Conservation (phyloP, 2,888 invertebrate species). For the Morpho helenor region DNA sequence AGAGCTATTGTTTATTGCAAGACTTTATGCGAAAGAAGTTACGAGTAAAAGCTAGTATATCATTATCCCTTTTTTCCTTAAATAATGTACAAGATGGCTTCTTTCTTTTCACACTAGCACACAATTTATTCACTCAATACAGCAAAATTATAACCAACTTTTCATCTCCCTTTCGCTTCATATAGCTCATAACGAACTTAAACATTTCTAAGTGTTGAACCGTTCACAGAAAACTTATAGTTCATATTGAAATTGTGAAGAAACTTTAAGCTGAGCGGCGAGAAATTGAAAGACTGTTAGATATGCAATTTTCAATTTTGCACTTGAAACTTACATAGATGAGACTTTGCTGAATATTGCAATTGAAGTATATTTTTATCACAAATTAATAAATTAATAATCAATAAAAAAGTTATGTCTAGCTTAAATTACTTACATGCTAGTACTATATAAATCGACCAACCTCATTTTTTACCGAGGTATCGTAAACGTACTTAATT, state of each 20-base stretch:
- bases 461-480: no score
- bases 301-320: slow-evolving; percentile 20
- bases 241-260: slow-evolving; percentile 23
- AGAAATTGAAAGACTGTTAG: slow-evolving; percentile 19
- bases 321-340: slow-evolving; percentile 8
- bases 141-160: background rate
- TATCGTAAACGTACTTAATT: no score
- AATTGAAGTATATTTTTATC: no score
- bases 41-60: no score
- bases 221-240: slow-evolving; percentile 18
- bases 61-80: slow-evolving; percentile 16
- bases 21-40: no score
- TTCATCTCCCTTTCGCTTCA: slow-evolving; percentile 7
- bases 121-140: background rate
- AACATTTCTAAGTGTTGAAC: slow-evolving; percentile 14
- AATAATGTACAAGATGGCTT: no score
- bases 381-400: no score
- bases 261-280: slow-evolving; percentile 9
- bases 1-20: no score
- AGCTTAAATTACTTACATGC: no score
- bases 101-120: no score
- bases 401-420: no score
- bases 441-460: no score
- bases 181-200: slow-evolving; percentile 7
- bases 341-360: slow-evolving; percentile 3